These are phyloP conservation scores for Unio pictorum DNA, from an alignment of 2,888 invertebrate species.

Conservation along the genomic window DNA sequence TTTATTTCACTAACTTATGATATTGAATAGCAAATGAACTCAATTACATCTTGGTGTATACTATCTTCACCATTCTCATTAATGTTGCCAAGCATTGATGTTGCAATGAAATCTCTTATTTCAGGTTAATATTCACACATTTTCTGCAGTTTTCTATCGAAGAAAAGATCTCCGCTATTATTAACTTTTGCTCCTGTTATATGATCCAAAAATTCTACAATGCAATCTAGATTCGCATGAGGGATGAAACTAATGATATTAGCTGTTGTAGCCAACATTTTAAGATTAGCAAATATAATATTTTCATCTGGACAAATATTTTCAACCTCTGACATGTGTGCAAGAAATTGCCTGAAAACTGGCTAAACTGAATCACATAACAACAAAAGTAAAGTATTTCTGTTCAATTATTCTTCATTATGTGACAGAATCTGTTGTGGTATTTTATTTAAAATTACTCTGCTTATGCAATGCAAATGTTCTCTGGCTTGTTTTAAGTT, in stretches of 20 bases:
- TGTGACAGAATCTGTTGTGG: not conserved
- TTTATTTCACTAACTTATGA: no score
- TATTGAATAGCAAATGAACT: slow-evolving; percentile 2
- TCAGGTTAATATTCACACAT: slow-evolving; percentile 8
- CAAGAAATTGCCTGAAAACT: no score
- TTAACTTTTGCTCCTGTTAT: no score
- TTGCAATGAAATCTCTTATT: slow-evolving; percentile 7
- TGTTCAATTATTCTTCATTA: not conserved
- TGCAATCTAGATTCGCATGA: not conserved
- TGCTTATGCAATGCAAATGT: not conserved
- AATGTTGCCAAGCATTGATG: slow-evolving; percentile 3
- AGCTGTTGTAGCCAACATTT: slow-evolving; percentile 18
- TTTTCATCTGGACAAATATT: slow-evolving; percentile 5
- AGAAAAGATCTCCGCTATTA: not conserved
- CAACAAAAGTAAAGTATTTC: no score
- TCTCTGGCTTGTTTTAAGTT: not conserved
- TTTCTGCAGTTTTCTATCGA: slow-evolving; percentile 1
- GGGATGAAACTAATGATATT: slow-evolving; percentile 16
- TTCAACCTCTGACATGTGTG: no score
- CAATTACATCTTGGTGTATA: not conserved
- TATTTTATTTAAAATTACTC: not conserved
- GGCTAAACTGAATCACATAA: no score
- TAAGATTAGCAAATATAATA: slow-evolving; percentile 9
- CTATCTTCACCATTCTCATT: not conserved
- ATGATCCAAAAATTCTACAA: no score